Evolutionary conservation across 2,113 vertebrate genomes (phyloP), one percentile per base, ranked within the genome.

Genomic region (Antennarius striatus): DNA sequence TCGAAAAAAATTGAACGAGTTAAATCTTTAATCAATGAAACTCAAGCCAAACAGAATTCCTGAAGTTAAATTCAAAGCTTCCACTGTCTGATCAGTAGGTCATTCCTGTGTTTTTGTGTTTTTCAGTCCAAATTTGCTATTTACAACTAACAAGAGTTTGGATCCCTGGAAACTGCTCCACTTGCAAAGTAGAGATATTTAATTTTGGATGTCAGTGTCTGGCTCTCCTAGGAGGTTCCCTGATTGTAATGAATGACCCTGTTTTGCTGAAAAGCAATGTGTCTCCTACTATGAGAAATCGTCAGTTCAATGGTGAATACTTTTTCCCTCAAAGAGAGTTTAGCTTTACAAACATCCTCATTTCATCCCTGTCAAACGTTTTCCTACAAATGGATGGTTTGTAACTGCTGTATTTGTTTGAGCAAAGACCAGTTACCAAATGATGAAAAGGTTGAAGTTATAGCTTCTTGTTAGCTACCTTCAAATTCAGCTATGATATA

Each of bases 1-100:
- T 53, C 63, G 63, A 75, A 69, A 55, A 22, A 10, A 61, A 28
- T 4, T 9, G 73, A 63, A 59, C 71, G 15, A 70, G 55, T 55
- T 55, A 2, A 54, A 56, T 36, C n/a, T 66, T 60, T 63, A 59
- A 36, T 36, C 32, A 81, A 47, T 12, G 51, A 59, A 48, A 72
- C 17, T 28, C 17, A 46, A 39, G 53, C 52, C 48, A 40, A 74
- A 50, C 39, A 14, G 39, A 43, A 70, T 77, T 75, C 68, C 54
- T 61, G 13, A 28, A 43, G 53, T 59, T 51, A 30, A 64, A 48
- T 10, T 3, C 6, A 57, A 30, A 56, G 11, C 16, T 29, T 28
- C 32, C 7, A 36, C 32, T 36, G 32, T 40, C 10, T 43, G 45
- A 13, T 15, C 45, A 15, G 12, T 11, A 29, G 6, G 14, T 14